Base-by-base conservation (phyloP, 2,888 invertebrate species). In the Caenorhabditis uteleia region DNA sequence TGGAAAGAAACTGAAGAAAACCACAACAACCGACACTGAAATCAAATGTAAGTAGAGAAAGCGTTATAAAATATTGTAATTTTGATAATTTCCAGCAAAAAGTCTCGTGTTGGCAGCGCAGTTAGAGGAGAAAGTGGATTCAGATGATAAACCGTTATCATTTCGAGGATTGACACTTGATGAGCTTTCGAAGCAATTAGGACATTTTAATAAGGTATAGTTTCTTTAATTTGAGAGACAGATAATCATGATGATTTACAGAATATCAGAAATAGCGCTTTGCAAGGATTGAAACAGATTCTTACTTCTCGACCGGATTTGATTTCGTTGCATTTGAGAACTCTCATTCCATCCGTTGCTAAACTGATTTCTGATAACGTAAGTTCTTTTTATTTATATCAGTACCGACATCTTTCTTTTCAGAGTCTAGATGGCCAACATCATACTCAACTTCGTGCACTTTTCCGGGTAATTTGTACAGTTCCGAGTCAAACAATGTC, bases 171-270 rank as follows among this genome's bases (percentile, higher is more conserved):
- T 73, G 21, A 68, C 74, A 7, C 57, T 77, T 25, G 77, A 77
- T n/a, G 75, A 77, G 21, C 45, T 77, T 16, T 70, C 70, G 43
- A 66, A 68, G 42, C 78, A 77, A 39, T 55, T 78, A 20, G 74
- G 77, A 18, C 78, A 78, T 44, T 77, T 74, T 54, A 78, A 75
- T 55, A 65, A 72, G n/a, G n/a, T n/a, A n/a, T n/a, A n/a, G n/a
- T n/a, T n/a, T n/a, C 49, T 70, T 74, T 5, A 27, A 23, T 26
- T 36, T 36, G 31, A 29, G 8, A 29, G 14, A 29, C 7, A 10
- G 7, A 29, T 10, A 29, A 10, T 7, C 14, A 10, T 29, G 7
- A 45, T 26, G 16, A 16, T n/a, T 57, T 70, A 26, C 55, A 74
- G 70, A 66, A 53, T 39, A 59, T 73, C 8, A 61, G 70, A 33